Evolutionary conservation across 1,140 invertebrate genomes (phyloP).

Genomic region (Drosophila grimshawi): DNA sequence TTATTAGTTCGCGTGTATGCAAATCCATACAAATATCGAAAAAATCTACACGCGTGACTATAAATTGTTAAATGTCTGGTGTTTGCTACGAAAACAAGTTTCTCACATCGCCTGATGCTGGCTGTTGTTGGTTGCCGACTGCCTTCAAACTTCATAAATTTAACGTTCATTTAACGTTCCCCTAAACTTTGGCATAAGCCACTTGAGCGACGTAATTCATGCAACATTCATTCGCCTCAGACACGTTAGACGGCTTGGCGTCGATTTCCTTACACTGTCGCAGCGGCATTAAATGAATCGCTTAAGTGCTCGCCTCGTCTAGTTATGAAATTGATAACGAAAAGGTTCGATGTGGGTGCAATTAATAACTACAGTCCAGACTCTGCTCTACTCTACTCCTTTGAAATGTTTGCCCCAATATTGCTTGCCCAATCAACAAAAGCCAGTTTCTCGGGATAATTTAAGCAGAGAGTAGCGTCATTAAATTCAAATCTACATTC

Average conservation of each 20-base stretch:
- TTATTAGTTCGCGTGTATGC: conserved; percentile 1
- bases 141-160: conserved; percentile 37
- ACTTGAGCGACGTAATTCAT: conserved; percentile 23
- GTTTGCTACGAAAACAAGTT: conserved; percentile 35
- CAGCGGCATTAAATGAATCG: conserved; percentile 11
- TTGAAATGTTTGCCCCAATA: too few relatives aligned
- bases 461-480: too few relatives aligned
- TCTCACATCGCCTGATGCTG: conserved; percentile 19
- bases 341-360: too few relatives aligned
- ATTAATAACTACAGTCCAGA: too few relatives aligned
- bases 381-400: too few relatives aligned
- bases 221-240: conserved; percentile 23
- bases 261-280: conserved; percentile 43
- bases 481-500: too few relatives aligned
- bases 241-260: conserved; percentile 62
- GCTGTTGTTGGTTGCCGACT: conserved; percentile 12
- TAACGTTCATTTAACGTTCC: conserved; percentile 36
- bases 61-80: background rate
- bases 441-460: too few relatives aligned
- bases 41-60: conserved; percentile 19
- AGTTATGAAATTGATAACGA: background rate
- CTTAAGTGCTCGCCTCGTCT: conserved; percentile 11
- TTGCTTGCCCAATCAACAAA: too few relatives aligned
- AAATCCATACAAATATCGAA: conserved; percentile 22
- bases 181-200: conserved; percentile 44